Base-by-base conservation (phyloP, 2,113 vertebrate species). In the Crotophaga sulcirostris region DNA sequence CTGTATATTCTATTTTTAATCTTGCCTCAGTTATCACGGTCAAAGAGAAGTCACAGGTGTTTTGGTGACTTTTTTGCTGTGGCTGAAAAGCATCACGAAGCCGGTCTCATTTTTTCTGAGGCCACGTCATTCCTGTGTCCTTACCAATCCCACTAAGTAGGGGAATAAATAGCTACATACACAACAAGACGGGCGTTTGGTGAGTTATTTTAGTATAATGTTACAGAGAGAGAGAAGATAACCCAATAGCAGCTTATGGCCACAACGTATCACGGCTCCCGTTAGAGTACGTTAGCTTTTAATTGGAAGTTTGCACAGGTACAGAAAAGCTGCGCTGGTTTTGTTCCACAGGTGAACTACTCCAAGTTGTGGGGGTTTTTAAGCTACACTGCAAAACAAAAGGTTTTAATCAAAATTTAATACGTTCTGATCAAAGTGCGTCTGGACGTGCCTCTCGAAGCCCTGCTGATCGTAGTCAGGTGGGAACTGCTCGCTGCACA, bases 401-500 rank as follows among this genome's bases (percentile, higher is more conserved):
- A 93, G 93, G 42, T 36, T 56, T 95, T 98, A 99, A 59, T 99
- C 98, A 14, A 99, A 99, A 97, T 98, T 98, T 84, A 99, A 97
- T 86, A 98, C 94, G 58, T 98, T 99, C 95, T 98, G 98, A 87
- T 99, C 99, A 29, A 99, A 99, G 97, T 99, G 99, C 3, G 98
- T 99, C 95, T 99, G 99, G 59, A 99, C 99, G 0, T 99, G 99
- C 92, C 98, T 98, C 98, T 99, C 99, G 29, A 99, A 99, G 7
- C 98, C 98, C 76, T 98, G 98, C 98, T 99, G 99, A 96, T 99
- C 98, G 3, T 98, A 99, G 98, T 99, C 99, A 0, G 99, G 99
- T 0, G 99, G 98, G 96, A 99, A 99, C 98, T 99, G 99, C 98
- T 99, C 98, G 0, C 98, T 98, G 98, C 99, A 99, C 99, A 99